Evolutionary conservation across 1,140 invertebrate genomes (phyloP), one percentile per base, ranked within the genome.

Genomic region (Adelges cooleyi): DNA sequence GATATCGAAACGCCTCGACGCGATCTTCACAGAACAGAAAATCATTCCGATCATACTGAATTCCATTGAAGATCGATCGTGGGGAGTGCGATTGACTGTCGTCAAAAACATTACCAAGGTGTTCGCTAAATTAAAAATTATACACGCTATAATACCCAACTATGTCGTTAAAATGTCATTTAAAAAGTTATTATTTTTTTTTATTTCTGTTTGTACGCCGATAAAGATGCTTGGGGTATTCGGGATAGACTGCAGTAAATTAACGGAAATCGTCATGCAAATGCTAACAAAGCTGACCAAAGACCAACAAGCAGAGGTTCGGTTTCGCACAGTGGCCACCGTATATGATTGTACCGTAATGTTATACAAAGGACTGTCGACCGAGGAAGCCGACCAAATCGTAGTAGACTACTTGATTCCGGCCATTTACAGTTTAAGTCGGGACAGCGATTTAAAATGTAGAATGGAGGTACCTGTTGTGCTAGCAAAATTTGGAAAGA

Each of bases 261-360:
- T 59, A 11, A 59, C 20, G 18, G 54, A 59, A 59, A 44, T n/a
- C 15, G 27, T 59, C 18, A 44, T 59, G 11, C 42, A 44, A 59
- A 4, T 59, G 18, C 38, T 59, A 0, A 59, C 29, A 18, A 18
- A 25, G 29, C 44, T 59, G 44, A 46, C 54, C 20, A 59, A 59
- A 27, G 54, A 59, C n/a, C 38, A 13, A 18, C 40, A 59, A 27
- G 11, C 22, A 44, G 54, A 59, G 20, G 40, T 59, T 15, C 54
- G 54, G 15, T 59, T 59, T 2, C 38, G 27, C 10, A 44, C 40
- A 25, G 8, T 46, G 10, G 22, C 6, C 27, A 44, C 44, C 18
- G 23, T 59, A 25, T 59, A 59, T 59, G 54, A 59, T 44, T 59
- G 54, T 46, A 27, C 40, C 15, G 40, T 59, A 15, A 11, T 59